A percentile compares a stretch with the other conserved stretches of the same genome.
Evolutionary conservation across 2,888 invertebrate species (phyloP).

Genomic region (Orthonevra nobilis): DNA sequence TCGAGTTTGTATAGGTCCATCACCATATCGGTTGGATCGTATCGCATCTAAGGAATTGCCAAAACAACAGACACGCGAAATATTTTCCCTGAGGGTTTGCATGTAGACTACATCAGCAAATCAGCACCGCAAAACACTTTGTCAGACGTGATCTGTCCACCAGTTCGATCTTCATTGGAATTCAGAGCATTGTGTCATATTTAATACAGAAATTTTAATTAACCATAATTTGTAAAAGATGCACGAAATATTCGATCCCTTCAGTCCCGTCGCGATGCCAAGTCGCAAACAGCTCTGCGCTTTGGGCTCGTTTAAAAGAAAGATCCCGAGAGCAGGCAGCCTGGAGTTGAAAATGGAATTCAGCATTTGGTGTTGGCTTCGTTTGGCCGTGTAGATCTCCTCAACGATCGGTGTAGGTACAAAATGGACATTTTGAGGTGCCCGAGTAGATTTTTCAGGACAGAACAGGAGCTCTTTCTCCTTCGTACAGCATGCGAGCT

Average conservation of each 20-base stretch:
- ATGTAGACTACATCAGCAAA: slow-evolving; percentile 12
- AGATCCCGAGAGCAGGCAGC: slow-evolving; percentile 25
- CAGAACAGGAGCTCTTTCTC: slow-evolving; percentile 43
- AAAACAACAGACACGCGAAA: slow-evolving; percentile 43
- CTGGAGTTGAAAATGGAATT: slow-evolving; percentile 50
- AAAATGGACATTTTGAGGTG: slow-evolving; percentile 22
- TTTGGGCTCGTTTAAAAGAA: slow-evolving; percentile 50
- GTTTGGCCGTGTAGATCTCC: slow-evolving; percentile 24
- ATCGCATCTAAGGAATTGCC: slow-evolving; percentile 57
- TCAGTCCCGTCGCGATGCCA: slow-evolving; percentile 21
- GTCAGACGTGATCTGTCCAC: slow-evolving; percentile 61
- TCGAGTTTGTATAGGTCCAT: slow-evolving; percentile 69
- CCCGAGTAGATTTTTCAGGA: slow-evolving; percentile 35
- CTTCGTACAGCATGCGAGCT: neutral
- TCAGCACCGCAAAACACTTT: slow-evolving; percentile 45
- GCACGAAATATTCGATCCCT: slow-evolving; percentile 74
- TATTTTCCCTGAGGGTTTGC: slow-evolving; percentile 20
- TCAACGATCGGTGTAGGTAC: slow-evolving; percentile 9
- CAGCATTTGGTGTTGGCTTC: slow-evolving; percentile 59
- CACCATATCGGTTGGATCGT: slow-evolving; percentile 64
- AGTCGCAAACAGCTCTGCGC: slow-evolving; percentile 17
- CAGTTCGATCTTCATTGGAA: slow-evolving; percentile 74
- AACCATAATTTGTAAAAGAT: slow-evolving; percentile 80
- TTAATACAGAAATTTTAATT: slow-evolving; percentile 81
- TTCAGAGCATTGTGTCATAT: slow-evolving; percentile 80